Conservation (phyloP, 2,113 vertebrate species). For the Stigmatopora nigra region DNA sequence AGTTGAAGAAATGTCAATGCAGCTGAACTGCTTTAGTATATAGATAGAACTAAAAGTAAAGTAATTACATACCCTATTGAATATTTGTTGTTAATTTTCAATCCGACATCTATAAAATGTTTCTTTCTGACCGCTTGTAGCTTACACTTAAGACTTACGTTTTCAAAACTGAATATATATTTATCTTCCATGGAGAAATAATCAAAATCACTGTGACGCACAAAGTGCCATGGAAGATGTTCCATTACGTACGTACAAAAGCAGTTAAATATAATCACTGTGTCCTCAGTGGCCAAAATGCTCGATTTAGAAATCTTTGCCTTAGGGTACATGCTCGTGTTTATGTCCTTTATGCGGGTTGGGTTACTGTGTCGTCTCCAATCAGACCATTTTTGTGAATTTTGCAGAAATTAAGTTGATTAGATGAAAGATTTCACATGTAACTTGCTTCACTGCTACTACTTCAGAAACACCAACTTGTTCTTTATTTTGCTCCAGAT, state of each 20-base stretch:
- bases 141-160: neutral
- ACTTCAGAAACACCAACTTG: neutral
- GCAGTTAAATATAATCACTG: slow-evolving; percentile 57
- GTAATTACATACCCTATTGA: no score
- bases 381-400: slow-evolving; percentile 46
- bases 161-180: slow-evolving; percentile 16
- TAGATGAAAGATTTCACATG: neutral
- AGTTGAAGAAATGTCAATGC: neutral
- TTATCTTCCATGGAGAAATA: slow-evolving; percentile 18
- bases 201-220: slow-evolving; percentile 53
- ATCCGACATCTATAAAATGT: neutral
- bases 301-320: slow-evolving; percentile 22
- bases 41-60: neutral
- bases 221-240: slow-evolving; percentile 40
- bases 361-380: slow-evolving; percentile 29
- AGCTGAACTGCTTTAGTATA: neutral
- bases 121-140: neutral
- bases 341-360: slow-evolving; percentile 28
- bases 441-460: neutral
- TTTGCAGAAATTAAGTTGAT: neutral
- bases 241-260: slow-evolving; percentile 68
- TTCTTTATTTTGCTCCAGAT: neutral
- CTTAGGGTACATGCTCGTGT: slow-evolving; percentile 37
- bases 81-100: neutral
- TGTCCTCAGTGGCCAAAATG: slow-evolving; percentile 37